A percentile compares a stretch with the other conserved stretches of the same genome.
These are phyloP conservation scores for Hycleus cichorii DNA, from an alignment of 1,140 invertebrate species.

Conservation along the genomic window DNA sequence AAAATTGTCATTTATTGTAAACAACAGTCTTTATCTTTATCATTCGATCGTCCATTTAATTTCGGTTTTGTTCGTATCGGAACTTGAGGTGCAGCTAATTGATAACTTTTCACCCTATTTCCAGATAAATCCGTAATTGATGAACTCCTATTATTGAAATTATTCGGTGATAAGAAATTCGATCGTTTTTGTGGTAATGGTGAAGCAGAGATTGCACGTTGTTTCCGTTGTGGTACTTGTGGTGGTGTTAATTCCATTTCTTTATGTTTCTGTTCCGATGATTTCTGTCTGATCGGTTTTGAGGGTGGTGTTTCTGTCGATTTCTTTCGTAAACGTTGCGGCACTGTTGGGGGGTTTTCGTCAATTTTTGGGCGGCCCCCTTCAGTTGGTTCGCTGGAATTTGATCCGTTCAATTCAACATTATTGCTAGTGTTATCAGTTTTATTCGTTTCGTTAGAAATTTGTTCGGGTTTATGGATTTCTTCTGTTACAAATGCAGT, in stretches of 20 bases:
- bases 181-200: slow-evolving; percentile 10
- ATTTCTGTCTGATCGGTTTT: slow-evolving; percentile 23
- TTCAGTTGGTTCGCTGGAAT: too few relatives aligned
- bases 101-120: slow-evolving; percentile 22
- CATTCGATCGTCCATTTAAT: not conserved
- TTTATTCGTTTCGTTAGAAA: too few relatives aligned
- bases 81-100: slow-evolving; percentile 14
- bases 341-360: slow-evolving; percentile 8
- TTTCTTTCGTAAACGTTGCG: slow-evolving; percentile 17
- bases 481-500: too few relatives aligned
- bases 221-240: slow-evolving; percentile 19
- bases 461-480: too few relatives aligned
- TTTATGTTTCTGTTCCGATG: slow-evolving; percentile 15
- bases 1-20: slow-evolving; percentile 22
- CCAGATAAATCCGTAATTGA: slow-evolving; percentile 16
- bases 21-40: slow-evolving; percentile 31
- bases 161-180: not conserved
- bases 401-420: too few relatives aligned
- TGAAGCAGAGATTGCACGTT: slow-evolving; percentile 18
- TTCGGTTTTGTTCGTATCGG: slow-evolving; percentile 8
- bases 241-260: slow-evolving; percentile 10
- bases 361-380: slow-evolving; percentile 6
- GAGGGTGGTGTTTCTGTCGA: slow-evolving; percentile 15
- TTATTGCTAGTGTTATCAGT: too few relatives aligned
- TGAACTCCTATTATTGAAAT: not conserved